Percentiles rank a stretch among this genome's conserved stretches.
Evolutionary conservation across 2,888 invertebrate species (phyloP).

Genomic region (Ichneumoninae sp.): DNA sequence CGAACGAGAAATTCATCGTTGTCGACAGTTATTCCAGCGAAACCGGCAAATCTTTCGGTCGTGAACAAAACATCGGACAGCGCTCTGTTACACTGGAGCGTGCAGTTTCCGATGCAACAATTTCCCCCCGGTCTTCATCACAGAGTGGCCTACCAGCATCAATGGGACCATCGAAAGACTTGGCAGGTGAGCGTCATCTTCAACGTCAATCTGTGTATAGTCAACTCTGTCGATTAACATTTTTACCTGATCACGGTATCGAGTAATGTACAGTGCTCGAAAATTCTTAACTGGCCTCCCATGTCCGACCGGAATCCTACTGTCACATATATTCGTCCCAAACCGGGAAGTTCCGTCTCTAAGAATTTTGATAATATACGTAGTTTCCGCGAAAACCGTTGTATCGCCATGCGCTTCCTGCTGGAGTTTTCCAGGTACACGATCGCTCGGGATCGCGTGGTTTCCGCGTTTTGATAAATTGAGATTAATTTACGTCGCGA

Average conservation of each 20-base stretch:
- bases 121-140: slow-evolving; percentile 85
- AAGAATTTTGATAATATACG: slow-evolving; percentile 33
- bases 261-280: too few relatives aligned
- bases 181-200: slow-evolving; percentile 83
- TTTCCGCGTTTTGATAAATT: slow-evolving; percentile 55
- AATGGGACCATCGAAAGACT: slow-evolving; percentile 83
- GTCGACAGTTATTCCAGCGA: slow-evolving; percentile 84
- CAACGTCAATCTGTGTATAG: slow-evolving; percentile 27
- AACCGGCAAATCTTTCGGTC: slow-evolving; percentile 84
- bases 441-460: slow-evolving; percentile 1
- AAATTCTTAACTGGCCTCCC: not conserved
- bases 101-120: slow-evolving; percentile 84
- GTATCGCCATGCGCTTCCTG: slow-evolving; percentile 62
- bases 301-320: too few relatives aligned
- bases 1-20: not conserved
- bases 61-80: slow-evolving; percentile 84
- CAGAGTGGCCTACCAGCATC: slow-evolving; percentile 85
- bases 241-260: not conserved
- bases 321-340: not conserved
- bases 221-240: not conserved
- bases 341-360: not conserved
- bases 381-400: slow-evolving; percentile 41
- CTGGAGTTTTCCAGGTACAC: slow-evolving; percentile 55
- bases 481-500: slow-evolving; percentile 35
- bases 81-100: slow-evolving; percentile 84